Evolutionary conservation across 2,113 vertebrate genomes (phyloP).

Genomic region (Chionomys nivalis): DNA sequence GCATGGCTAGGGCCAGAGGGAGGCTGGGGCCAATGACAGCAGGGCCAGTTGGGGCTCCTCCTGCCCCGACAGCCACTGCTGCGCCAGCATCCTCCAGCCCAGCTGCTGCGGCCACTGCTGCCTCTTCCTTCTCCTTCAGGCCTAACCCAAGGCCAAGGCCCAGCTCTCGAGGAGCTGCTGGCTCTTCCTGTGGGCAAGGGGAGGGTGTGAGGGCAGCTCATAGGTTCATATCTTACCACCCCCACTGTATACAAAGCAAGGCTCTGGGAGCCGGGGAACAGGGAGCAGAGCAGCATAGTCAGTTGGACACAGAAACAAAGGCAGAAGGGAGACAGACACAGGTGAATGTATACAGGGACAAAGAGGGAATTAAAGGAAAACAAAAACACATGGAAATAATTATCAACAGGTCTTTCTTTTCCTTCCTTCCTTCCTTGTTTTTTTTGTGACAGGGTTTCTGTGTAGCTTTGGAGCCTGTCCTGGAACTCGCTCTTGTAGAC

Average conservation of each 20-base stretch:
- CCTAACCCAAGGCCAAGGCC: constrained; percentile 79
- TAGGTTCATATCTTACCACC: not conserved
- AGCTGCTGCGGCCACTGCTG: constrained; percentile 43
- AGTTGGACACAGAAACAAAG: not conserved
- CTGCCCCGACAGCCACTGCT: constrained; percentile 73
- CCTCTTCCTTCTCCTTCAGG: constrained; percentile 81
- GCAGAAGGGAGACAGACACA: not conserved
- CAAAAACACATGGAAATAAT: not conserved
- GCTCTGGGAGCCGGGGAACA: not conserved
- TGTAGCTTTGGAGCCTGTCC: no score
- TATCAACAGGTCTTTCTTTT: no score
- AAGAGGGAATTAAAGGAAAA: not conserved
- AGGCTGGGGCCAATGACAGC: constrained; percentile 90
- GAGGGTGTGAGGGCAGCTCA: not conserved
- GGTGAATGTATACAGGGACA: not conserved
- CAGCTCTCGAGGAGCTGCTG: constrained; percentile 77
- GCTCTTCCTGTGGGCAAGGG: constrained; percentile 85
- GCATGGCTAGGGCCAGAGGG: constrained; percentile 84
- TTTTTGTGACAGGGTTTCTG: no score
- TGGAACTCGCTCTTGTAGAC: no score
- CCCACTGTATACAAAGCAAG: not conserved
- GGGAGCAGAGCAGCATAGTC: not conserved
- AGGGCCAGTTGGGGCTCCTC: constrained; percentile 71
- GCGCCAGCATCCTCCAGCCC: constrained; percentile 83
- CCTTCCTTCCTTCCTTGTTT: no score